A percentile compares a stretch with the other conserved stretches of the same genome.
Conservation (phyloP, 2,797 vertebrate species). For the Chaetodon trifasciatus region DNA sequence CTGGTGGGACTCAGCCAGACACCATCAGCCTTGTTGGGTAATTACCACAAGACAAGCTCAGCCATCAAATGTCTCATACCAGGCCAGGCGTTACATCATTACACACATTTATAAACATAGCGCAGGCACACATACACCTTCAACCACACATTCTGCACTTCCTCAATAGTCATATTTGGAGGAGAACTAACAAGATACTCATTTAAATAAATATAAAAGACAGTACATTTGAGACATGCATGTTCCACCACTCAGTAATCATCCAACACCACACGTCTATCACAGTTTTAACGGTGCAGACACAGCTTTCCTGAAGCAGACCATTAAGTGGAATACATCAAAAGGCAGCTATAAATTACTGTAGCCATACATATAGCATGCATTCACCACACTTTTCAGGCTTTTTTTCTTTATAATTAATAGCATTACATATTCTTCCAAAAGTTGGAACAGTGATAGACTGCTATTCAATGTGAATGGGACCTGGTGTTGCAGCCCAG, state of each 20-base stretch:
- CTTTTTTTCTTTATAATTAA: background rate
- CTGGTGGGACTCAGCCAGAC: background rate
- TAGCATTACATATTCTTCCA: background rate
- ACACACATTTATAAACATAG: background rate
- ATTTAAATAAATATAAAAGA: background rate
- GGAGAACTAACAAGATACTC: background rate
- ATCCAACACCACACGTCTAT: background rate
- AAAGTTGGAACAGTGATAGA: too few species aligned
- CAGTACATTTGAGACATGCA: background rate
- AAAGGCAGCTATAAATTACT: background rate
- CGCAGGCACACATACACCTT: background rate
- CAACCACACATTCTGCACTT: background rate
- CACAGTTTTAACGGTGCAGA: background rate
- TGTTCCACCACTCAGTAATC: background rate
- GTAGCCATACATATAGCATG: background rate
- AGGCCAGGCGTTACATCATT: conserved; percentile 12
- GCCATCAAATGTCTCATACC: background rate
- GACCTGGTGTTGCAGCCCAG: too few species aligned
- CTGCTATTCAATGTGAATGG: too few species aligned
- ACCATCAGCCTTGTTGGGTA: background rate
- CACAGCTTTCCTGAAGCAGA: background rate
- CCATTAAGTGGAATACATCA: background rate
- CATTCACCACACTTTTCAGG: background rate
- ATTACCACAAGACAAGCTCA: background rate
- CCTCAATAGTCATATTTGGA: background rate